Conservation (phyloP, 2,888 invertebrate genomes). For the Andrena hattorfiana region DNA sequence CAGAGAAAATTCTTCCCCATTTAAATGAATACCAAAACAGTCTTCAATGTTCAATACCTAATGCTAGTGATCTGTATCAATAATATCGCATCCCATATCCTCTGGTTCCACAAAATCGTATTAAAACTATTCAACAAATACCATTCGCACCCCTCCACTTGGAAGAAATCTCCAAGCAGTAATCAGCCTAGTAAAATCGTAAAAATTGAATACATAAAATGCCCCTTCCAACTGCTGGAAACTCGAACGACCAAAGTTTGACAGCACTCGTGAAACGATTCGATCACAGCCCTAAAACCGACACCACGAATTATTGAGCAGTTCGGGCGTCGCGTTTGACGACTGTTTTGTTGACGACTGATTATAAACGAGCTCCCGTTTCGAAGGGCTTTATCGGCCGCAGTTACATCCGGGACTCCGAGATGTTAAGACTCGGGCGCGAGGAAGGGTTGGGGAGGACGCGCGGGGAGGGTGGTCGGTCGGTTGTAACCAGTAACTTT, state of each 20-base stretch:
- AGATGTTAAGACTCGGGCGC: constrained; percentile 12
- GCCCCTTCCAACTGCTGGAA: neutral
- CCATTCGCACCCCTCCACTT: neutral
- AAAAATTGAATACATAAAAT: neutral
- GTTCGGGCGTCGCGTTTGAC: neutral
- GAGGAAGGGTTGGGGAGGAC: neutral
- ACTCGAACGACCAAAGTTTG: neutral
- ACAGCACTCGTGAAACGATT: constrained; percentile 11
- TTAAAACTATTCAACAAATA: neutral
- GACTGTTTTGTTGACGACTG: neutral
- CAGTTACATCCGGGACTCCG: constrained; percentile 8
- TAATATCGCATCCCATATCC: no score
- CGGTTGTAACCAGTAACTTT: constrained; percentile 63
- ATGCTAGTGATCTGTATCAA: no score
- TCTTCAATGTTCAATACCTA: no score
- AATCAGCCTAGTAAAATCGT: neutral
- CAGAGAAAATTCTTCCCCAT: no score
- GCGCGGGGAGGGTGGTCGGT: constrained; percentile 14
- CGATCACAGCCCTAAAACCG: neutral
- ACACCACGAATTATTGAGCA: neutral
- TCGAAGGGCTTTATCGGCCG: constrained; percentile 21
- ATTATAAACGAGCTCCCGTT: constrained; percentile 20
- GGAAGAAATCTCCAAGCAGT: neutral
- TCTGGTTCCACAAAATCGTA: no score
- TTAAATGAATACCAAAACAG: no score